These are phyloP conservation scores for Hirundichthys speculiger DNA, from an alignment of 2,113 vertebrate species.

Conservation along the genomic window DNA sequence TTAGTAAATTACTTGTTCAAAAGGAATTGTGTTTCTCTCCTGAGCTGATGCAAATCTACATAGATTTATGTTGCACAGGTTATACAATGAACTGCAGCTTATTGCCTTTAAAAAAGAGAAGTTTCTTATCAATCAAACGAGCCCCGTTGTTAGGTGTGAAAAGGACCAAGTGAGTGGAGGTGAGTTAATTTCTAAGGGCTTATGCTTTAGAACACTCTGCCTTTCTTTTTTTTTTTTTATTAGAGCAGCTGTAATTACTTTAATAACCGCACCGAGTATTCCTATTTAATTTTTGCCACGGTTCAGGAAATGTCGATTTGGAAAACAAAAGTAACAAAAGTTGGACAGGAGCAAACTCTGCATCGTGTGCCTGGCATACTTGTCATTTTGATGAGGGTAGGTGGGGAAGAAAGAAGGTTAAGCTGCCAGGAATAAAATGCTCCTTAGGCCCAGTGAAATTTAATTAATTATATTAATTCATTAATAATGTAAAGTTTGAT, in stretches of 20 bases:
- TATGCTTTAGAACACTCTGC: slow-evolving; percentile 43
- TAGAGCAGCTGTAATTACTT: slow-evolving; percentile 66
- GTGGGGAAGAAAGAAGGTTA: too few species aligned
- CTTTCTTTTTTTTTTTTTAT: slow-evolving; percentile 51
- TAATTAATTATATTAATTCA: too few species aligned
- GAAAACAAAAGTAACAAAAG: slow-evolving; percentile 34
- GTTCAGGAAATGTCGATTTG: slow-evolving; percentile 46
- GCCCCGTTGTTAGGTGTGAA: slow-evolving; percentile 21
- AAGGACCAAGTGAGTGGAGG: slow-evolving; percentile 26
- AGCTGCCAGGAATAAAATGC: too few species aligned
- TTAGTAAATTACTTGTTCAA: neutral
- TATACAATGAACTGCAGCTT: neutral
- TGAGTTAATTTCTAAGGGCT: slow-evolving; percentile 62
- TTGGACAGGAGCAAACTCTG: neutral
- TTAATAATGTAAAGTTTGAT: neutral
- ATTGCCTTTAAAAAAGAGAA: slow-evolving; percentile 2
- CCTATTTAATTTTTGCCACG: slow-evolving; percentile 54
- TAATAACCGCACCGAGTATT: slow-evolving; percentile 32
- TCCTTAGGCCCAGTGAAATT: too few species aligned
- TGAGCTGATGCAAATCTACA: neutral
- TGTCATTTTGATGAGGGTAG: too few species aligned
- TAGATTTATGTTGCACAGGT: neutral
- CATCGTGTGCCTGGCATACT: too few species aligned
- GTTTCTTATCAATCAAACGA: slow-evolving; percentile 33
- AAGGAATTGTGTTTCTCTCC: too few species aligned